phyloP scores from a whole-genome alignment of 2,797 vertebrate species.

The Siniperca obscura region DNA sequence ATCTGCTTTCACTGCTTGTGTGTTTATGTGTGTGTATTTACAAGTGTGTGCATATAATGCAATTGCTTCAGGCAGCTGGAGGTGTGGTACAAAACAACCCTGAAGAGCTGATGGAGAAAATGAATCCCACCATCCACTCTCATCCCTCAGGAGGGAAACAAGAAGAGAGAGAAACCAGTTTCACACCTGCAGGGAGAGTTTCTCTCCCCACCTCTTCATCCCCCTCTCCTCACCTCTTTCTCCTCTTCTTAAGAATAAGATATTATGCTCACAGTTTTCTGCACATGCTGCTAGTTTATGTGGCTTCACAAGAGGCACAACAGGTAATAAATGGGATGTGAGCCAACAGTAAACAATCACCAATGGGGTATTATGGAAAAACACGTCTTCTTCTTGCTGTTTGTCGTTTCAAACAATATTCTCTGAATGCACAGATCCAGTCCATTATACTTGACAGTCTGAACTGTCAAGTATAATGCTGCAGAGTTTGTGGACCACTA shows the following conservation, averaged over 20 bases:
- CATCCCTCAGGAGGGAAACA: slow-evolving; percentile 39
- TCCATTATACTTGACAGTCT: too few species aligned
- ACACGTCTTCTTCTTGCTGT: not conserved
- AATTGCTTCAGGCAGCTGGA: slow-evolving; percentile 45
- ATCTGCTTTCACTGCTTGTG: slow-evolving; percentile 38
- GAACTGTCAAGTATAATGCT: slow-evolving; percentile 55
- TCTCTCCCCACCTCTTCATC: slow-evolving; percentile 10
- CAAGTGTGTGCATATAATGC: slow-evolving; percentile 20
- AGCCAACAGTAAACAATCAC: slow-evolving; percentile 26
- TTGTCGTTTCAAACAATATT: slow-evolving; percentile 54
- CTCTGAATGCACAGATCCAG: too few species aligned
- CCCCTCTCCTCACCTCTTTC: not conserved
- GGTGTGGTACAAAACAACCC: slow-evolving; percentile 50
- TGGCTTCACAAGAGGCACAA: slow-evolving; percentile 31
- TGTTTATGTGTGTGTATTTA: slow-evolving; percentile 14
- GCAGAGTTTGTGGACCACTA: slow-evolving; percentile 13
- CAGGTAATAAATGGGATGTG: slow-evolving; percentile 36
- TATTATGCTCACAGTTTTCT: slow-evolving; percentile 27
- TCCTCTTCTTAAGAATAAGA: slow-evolving; percentile 20
- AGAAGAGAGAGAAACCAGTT: slow-evolving; percentile 17
- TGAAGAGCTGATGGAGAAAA: slow-evolving; percentile 49
- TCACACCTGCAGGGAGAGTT: slow-evolving; percentile 12
- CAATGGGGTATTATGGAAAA: slow-evolving; percentile 7
- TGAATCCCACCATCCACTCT: slow-evolving; percentile 29
- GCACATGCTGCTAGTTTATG: slow-evolving; percentile 34